Conservation (phyloP, 2,113 vertebrate species). For the Genyomyrus donnyi region DNA sequence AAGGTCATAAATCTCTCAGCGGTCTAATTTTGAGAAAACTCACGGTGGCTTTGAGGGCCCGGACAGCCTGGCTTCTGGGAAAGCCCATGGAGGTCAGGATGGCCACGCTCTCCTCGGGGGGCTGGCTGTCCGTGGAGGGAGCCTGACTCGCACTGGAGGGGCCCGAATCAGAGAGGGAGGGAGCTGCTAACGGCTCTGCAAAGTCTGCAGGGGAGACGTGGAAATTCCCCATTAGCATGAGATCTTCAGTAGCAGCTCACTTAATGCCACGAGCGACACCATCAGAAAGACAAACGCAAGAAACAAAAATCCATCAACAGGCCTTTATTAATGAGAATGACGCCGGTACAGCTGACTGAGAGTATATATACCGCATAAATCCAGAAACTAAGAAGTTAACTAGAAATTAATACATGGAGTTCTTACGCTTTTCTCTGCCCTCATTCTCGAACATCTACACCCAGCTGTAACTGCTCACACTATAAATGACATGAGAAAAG, state of each 20-base stretch:
- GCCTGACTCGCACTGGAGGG: conserved; percentile 57
- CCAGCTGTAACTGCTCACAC: neutral
- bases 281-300: neutral
- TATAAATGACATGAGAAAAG: neutral
- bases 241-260: neutral
- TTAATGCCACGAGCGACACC: neutral
- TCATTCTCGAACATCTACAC: neutral
- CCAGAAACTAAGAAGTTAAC: neutral
- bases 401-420: neutral
- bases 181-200: conserved; percentile 76
- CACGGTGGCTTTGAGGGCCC: conserved; percentile 79
- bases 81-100: conserved; percentile 97
- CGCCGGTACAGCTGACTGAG: neutral
- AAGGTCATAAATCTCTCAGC: neutral
- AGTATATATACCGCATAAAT: neutral
- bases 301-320: neutral
- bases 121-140: conserved; percentile 68
- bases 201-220: conserved; percentile 67
- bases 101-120: conserved; percentile 86
- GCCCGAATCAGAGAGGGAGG: conserved; percentile 67
- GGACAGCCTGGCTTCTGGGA: conserved; percentile 77
- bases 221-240: neutral
- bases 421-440: neutral
- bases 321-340: neutral
- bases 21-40: conserved; percentile 40